phyloP scores from a whole-genome alignment of 1,140 invertebrate genomes.

The Drosophila oshimai region DNA sequence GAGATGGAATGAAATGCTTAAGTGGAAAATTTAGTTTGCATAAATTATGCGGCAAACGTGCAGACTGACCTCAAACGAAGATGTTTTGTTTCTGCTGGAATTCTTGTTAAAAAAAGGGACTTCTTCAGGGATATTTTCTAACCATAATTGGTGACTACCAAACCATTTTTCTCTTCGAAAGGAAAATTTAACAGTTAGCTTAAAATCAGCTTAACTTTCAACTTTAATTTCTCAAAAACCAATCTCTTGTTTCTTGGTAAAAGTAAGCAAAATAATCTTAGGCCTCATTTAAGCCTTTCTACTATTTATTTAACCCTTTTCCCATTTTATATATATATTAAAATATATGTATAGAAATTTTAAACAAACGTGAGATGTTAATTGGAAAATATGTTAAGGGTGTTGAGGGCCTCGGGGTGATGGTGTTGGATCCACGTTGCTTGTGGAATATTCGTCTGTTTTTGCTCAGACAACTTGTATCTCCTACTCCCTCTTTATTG shows the following conservation, averaged over 20 bases:
- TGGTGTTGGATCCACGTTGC: background rate
- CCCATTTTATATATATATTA: background rate
- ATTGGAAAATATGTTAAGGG: background rate
- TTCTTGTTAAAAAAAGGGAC: background rate
- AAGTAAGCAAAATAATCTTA: too few species aligned
- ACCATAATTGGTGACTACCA: background rate
- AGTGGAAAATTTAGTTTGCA: conserved; percentile 73
- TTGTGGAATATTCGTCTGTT: background rate
- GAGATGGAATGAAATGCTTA: conserved; percentile 50
- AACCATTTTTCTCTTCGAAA: background rate
- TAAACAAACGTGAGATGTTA: too few species aligned
- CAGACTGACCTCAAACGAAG: conserved; percentile 31
- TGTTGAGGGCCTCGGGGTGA: background rate
- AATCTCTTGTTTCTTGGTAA: too few species aligned
- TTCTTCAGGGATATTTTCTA: background rate
- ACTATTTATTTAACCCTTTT: too few species aligned
- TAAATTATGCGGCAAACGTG: conserved; percentile 64
- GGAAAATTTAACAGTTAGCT: too few species aligned
- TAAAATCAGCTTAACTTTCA: too few species aligned
- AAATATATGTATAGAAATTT: background rate
- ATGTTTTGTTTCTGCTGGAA: background rate
- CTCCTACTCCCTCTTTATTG: background rate
- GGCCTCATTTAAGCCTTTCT: too few species aligned
- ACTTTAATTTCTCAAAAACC: too few species aligned
- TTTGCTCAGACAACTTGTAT: background rate